Conservation (phyloP, 2,888 invertebrate genomes). For the Petrolisthes manimaculis region DNA sequence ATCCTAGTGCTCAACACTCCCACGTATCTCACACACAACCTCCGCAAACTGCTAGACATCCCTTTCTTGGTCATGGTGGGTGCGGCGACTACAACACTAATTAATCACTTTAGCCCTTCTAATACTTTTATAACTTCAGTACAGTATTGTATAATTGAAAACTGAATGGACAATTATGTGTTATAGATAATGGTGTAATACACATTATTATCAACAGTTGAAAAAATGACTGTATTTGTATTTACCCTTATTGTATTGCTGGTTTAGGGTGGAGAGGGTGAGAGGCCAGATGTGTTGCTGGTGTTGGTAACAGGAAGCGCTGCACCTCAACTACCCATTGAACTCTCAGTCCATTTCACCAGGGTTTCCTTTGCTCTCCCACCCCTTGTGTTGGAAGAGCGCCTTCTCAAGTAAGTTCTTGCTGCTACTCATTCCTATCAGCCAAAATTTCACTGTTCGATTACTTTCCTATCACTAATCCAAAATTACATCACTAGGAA, state of each 20-base stretch:
- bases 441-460: too few species aligned
- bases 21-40: slow-evolving; percentile 43
- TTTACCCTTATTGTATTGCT: background rate
- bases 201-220: too few species aligned
- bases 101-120: too few species aligned
- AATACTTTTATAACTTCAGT: too few species aligned
- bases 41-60: slow-evolving; percentile 32
- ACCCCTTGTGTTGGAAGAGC: slow-evolving; percentile 60
- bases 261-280: slow-evolving; percentile 31
- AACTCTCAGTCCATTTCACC: slow-evolving; percentile 53
- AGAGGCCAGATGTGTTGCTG: slow-evolving; percentile 25
- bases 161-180: too few species aligned
- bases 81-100: too few species aligned
- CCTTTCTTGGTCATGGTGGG: background rate
- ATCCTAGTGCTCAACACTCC: slow-evolving; percentile 51
- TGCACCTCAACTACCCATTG: slow-evolving; percentile 33
- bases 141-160: too few species aligned
- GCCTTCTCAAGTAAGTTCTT: slow-evolving; percentile 57
- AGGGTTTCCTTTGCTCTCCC: slow-evolving; percentile 59
- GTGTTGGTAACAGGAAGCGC: slow-evolving; percentile 49
- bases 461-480: background rate
- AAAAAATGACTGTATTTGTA: too few species aligned
- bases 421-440: too few species aligned
- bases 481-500: too few species aligned
- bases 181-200: too few species aligned